Evolutionary conservation across 1,140 invertebrate genomes (phyloP).

Genomic region (Drosophila triauraria): DNA sequence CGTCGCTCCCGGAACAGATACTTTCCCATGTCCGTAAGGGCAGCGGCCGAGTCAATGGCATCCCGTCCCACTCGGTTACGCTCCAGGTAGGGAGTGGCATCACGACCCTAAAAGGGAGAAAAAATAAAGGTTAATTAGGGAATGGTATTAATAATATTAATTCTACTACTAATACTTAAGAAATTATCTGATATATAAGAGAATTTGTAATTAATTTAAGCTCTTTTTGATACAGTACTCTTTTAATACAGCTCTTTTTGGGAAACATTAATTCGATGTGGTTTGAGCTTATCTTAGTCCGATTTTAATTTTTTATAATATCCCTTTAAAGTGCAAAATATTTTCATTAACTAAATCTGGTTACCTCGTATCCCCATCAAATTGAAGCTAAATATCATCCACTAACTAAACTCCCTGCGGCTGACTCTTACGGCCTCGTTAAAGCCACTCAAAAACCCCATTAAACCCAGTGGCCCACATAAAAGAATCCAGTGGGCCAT

Average conservation of each 20-base stretch:
- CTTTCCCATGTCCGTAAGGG: slow-evolving; percentile 98
- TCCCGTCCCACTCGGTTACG: slow-evolving; percentile 96
- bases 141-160: too few relatives aligned
- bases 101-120: slow-evolving; percentile 90
- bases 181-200: too few relatives aligned
- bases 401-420: neutral
- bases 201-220: too few relatives aligned
- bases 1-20: slow-evolving; percentile 97
- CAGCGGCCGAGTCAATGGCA: slow-evolving; percentile 97
- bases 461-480: slow-evolving; percentile 26
- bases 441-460: neutral
- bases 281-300: too few relatives aligned
- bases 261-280: too few relatives aligned
- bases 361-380: too few relatives aligned
- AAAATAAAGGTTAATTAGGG: neutral
- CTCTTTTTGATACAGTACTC: too few relatives aligned
- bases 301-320: too few relatives aligned
- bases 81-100: slow-evolving; percentile 97
- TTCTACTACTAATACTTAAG: too few relatives aligned
- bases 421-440: slow-evolving; percentile 12
- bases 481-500: slow-evolving; percentile 18
- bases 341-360: neutral
- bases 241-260: too few relatives aligned
- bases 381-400: neutral
- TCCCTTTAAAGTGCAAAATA: neutral